These are phyloP conservation scores for Eriosoma lanigerum DNA, from an alignment of 1,140 invertebrate genomes.

Conservation along the genomic window DNA sequence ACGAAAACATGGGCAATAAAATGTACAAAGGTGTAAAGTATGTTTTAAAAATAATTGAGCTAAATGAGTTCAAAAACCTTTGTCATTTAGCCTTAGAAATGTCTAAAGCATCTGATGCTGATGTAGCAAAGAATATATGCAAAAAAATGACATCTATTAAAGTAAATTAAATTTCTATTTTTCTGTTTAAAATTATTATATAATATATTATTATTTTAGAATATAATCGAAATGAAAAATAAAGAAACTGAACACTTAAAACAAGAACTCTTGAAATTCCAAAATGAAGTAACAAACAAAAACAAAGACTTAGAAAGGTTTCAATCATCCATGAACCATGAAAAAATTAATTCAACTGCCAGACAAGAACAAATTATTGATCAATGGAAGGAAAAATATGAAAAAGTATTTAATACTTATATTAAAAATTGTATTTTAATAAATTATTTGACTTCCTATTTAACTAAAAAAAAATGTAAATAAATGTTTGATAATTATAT, in stretches of 20 bases:
- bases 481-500: no score
- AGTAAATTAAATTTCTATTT: slow-evolving; percentile 24
- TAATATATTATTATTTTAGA: slow-evolving; percentile 27
- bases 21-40: slow-evolving; percentile 36
- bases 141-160: slow-evolving; percentile 37
- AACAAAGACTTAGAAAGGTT: slow-evolving; percentile 15
- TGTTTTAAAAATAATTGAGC: slow-evolving; percentile 42
- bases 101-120: slow-evolving; percentile 43
- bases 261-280: slow-evolving; percentile 37
- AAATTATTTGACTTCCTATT: background rate
- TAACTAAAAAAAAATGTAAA: no score
- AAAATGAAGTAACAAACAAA: slow-evolving; percentile 16
- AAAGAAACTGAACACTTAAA: slow-evolving; percentile 29
- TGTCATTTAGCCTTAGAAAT: slow-evolving; percentile 48
- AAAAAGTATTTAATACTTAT: slow-evolving; percentile 46
- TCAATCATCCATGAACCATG: slow-evolving; percentile 36
- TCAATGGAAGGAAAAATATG: slow-evolving; percentile 47
- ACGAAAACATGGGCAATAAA: slow-evolving; percentile 26
- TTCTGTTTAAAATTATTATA: background rate
- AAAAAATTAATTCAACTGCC: slow-evolving; percentile 20
- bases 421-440: no score
- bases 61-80: slow-evolving; percentile 41
- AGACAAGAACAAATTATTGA: slow-evolving; percentile 34
- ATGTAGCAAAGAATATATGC: slow-evolving; percentile 41
- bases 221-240: slow-evolving; percentile 27